Base-by-base conservation (phyloP, 2,888 invertebrate species). In the Listrodromus nycthemerus region DNA sequence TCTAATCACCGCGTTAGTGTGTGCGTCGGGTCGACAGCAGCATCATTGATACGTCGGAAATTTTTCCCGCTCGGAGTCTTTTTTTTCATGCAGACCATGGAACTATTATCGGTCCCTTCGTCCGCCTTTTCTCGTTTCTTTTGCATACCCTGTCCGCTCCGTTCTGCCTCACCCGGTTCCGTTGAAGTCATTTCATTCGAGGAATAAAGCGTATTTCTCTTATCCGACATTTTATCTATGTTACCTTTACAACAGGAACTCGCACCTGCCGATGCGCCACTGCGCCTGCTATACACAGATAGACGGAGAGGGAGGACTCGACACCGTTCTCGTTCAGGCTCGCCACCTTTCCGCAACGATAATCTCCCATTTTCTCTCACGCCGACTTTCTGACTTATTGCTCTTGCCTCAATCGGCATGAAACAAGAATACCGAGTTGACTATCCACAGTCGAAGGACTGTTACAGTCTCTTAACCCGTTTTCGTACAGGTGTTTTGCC, bases 201-300 rank as follows among this genome's bases (percentile, higher is more conserved):
- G 83, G 80, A 79, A 85, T 79, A 70, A 79, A 83, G 63, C 80
- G 73, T 74, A 80, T 78, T 83, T 84, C 58, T 63, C 84, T 85
- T 84, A 85, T 84, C 85, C 82, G 52, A 58, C 65, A 69, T 84
- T 84, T 74, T 77, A 85, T 85, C 85, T 85, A 55, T 48, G 82
- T 74, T 74, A 73, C 55, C 41, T 80, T 83, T 83, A 77, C 83
- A 80, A 80, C 83, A 80, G 83, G 80, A 83, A 83, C 74, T 83
- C 80, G 80, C 83, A 83, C 83, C 83, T 83, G 83, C 76, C 80
- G 76, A 83, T 80, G 45, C 76, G 67, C 71, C 58, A 41, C 58
- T 37, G 16, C 80, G 74, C 73, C 74, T 63, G 50, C 69, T 61
- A 27, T 30, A 27, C 24, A 13, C 13, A 61, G 16, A 24, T 27